Evolutionary conservation across 2,797 vertebrate species (phyloP), one percentile per base, ranked within the genome.

Genomic region (Galagoides demidoff): DNA sequence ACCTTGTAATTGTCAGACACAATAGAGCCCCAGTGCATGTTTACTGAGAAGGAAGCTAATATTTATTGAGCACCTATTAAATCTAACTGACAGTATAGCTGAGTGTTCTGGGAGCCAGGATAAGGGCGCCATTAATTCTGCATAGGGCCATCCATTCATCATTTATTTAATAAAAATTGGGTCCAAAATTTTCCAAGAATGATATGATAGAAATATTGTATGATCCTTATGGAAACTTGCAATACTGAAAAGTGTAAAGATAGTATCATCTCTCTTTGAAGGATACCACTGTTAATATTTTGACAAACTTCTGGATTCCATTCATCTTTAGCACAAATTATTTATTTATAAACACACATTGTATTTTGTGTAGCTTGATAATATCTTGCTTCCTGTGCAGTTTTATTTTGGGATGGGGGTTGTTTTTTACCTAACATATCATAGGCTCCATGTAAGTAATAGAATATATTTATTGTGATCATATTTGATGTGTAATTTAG

Each of bases 71-170:
- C 49, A 14, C 49, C 49, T 52, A 4, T 52, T 52, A 16, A 52
- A 52, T 34, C 86, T 83, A 70, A 73, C 23, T 84, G 90, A 66
- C 22, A 39, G 20, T n/a, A 22, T 71, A 49, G 61, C 52, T 31
- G 45, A 39, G 39, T 89, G 4, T 92, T 92, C 86, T 64, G 43
- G 57, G 31, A 59, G 14, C 76, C 34, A 37, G 34, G 19, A 34
- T 76, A 45, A 89, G 52, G 73, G 73, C 66, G 78, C 82, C 90
- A 19, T 87, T 95, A 63, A 77, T 93, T 89, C 78, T 95, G 22
- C 77, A 45, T 52, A 19, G 59, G 20, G 27, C 3, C 87, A 70
- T 92, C 92, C 37, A 55, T 52, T 73, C 34, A 55, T 20, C n/a
- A 57, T 92, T 92, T 79, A 68, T 84, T 88, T 85, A 73, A 52